Conservation (phyloP, 2,113 vertebrate genomes). For the Pollachius pollachius region DNA sequence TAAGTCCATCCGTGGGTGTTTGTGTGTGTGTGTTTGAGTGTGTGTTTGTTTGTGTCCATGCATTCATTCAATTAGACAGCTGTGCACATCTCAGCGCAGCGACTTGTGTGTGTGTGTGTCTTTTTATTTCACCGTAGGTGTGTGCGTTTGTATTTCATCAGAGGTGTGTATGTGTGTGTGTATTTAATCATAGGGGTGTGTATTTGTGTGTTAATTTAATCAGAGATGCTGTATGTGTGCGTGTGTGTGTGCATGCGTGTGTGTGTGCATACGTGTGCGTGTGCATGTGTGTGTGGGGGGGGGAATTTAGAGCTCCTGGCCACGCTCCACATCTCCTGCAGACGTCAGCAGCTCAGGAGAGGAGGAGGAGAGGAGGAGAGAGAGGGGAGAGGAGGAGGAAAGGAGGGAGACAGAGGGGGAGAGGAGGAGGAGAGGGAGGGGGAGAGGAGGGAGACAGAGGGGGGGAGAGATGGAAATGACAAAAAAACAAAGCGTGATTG, state of each 20-base stretch:
- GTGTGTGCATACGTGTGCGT: constrained; percentile 47
- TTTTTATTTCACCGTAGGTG: too few relatives aligned
- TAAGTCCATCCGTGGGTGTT: background rate
- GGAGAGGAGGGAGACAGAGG: constrained; percentile 36
- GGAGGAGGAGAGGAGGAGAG: background rate
- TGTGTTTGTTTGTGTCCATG: background rate
- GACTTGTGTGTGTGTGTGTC: background rate
- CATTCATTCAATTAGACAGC: background rate
- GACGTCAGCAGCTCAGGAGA: constrained; percentile 58
- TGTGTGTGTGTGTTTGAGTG: background rate
- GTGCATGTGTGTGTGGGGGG: too few relatives aligned
- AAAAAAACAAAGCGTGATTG: too few relatives aligned
- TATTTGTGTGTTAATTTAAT: constrained; percentile 12
- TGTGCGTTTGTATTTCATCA: too few relatives aligned
- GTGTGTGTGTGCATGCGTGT: constrained; percentile 10
- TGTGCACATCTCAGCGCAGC: constrained; percentile 16
- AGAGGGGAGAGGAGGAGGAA: background rate
- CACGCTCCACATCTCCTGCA: constrained; percentile 47
- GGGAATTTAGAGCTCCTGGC: constrained; percentile 65
- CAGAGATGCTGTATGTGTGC: too few relatives aligned
- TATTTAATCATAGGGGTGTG: background rate
- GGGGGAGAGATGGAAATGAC: constrained; percentile 6
- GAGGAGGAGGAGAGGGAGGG: constrained; percentile 24
- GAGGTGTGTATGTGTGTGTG: constrained; percentile 1
- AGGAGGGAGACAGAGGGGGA: constrained; percentile 33